Base-by-base conservation (phyloP, 2,797 vertebrate genomes). In the Ibycter americanus region DNA sequence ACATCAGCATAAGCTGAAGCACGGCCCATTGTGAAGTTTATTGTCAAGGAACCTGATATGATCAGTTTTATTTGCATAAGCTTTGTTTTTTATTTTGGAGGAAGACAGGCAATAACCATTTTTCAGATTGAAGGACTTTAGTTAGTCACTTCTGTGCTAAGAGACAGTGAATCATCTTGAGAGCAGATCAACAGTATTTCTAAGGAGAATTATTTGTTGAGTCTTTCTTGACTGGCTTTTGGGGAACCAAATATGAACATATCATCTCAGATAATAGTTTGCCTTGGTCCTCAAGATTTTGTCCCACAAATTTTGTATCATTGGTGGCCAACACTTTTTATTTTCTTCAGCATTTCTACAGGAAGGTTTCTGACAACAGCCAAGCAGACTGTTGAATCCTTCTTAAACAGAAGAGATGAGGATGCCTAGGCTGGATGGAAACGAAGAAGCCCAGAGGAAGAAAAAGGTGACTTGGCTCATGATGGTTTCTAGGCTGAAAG, bases 331-430 rank as follows among this genome's bases (percentile, higher is more conserved):
- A 76, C 2, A 3, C 13, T 54, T 89, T 13, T 80, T 16, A 56
- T 81, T 95, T 93, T 65, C 36, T 54, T 81, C 20, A 94, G 80
- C 81, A 81, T 68, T 94, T 91, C 49, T 76, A 68, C 46, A 62
- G 46, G 31, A 78, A 68, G 15, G 5, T 83, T 92, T 93, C 71
- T 90, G 74, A 94, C 77, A 77, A 70, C 19, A 63, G 47, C 21
- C 76, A 86, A 78, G 16, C 27, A 78, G 63, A 52, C 21, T 46
- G 29, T 27, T 68, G 29, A 76, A 56, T 88, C 44, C 11, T 86
- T 61, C 61, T 81, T 79, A 82, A 89, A 55, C 19, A 62, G 62
- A 67, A 61, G 40, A 73, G 8, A 66, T 22, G 38, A 83, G 25
- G 42, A 55, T 8, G 26, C 29, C 54, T 62, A 66, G 73, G 19